Evolutionary conservation across 2,113 vertebrate species (phyloP).

Genomic region (Rhinopomastus cyanomelas): DNA sequence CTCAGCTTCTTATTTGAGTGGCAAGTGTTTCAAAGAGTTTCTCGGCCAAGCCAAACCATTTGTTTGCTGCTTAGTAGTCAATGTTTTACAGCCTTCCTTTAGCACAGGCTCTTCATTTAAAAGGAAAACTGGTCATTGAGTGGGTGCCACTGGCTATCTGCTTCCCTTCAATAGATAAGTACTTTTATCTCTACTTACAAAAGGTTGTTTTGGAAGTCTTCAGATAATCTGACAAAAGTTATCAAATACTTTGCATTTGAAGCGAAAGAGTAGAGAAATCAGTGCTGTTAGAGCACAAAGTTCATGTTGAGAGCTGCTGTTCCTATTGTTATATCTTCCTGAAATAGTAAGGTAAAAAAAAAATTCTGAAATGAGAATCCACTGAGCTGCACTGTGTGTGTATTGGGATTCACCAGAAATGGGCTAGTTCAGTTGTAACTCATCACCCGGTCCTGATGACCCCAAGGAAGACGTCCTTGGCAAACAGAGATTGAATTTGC

Average conservation of each 20-base stretch:
- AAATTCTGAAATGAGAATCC: not conserved
- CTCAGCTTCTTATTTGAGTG: not conserved
- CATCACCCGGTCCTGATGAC: not conserved
- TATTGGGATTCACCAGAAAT: not conserved
- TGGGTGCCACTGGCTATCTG: not conserved
- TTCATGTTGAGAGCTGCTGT: not conserved
- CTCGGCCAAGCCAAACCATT: not conserved
- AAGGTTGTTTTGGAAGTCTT: not conserved
- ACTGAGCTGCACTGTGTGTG: accelerated
- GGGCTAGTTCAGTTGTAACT: not conserved
- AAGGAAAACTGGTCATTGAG: not conserved
- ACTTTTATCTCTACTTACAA: not conserved
- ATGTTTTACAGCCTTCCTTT: not conserved
- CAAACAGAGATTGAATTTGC: not conserved
- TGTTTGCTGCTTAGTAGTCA: not conserved
- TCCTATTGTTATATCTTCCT: not conserved
- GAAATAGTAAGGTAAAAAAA: not conserved
- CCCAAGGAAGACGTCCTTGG: too few relatives aligned
- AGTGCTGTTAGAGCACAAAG: not conserved
- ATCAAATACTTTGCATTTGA: not conserved
- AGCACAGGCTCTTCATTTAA: not conserved
- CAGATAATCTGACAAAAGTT: not conserved
- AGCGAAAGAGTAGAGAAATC: not conserved
- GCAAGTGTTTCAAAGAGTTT: not conserved
- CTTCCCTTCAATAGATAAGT: not conserved